Base-by-base conservation (phyloP, 2,797 vertebrate species). In the Pangasius larnaudii region DNA sequence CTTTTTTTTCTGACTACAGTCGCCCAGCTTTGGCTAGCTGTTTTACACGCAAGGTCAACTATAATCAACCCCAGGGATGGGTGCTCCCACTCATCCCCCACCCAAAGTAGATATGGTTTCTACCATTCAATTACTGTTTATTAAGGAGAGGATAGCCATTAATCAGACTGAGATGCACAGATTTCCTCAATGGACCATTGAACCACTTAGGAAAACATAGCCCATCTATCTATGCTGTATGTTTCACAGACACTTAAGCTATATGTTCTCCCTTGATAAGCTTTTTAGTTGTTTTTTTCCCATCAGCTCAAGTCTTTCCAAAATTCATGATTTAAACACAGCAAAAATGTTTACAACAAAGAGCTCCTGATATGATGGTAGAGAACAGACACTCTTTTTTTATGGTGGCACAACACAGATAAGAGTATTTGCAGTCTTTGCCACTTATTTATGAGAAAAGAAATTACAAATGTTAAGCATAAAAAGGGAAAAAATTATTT, bases 121-220 rank as follows among this genome's bases (percentile, higher is more conserved):
- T 93, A 95, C 94, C 94, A 93, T 96, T 96, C 94, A 96, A 96
- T 96, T 96, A 95, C 95, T 96, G 95, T 95, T 96, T 95, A 95
- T 96, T 95, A 96, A 94, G 93, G 90, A 93, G 93, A 94, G 93
- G 94, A 93, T 93, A 90, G 93, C 93, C 95, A 95, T 95, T 95
- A 95, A 96, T 96, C 95, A 95, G 93, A 92, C 93, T 85, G 92
- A 93, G 94, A 95, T 94, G 93, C 94, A 94, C 94, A 93, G 93
- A 93, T 92, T 92, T 94, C 91, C 93, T 93, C 93, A 94, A 92
- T 67, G 92, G 93, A 91, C 92, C 93, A 91, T 92, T 92, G 91
- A 95, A 93, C 92, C 92, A 90, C 84, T 90, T 89, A 92, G 92
- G 93, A 95, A 81, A 88, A 89, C 71, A 86, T 51, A 74, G 51